Percentiles rank a stretch among this genome's conserved stretches.
Conservation (phyloP, 2,797 vertebrate species). For the Gobio occitaniae region DNA sequence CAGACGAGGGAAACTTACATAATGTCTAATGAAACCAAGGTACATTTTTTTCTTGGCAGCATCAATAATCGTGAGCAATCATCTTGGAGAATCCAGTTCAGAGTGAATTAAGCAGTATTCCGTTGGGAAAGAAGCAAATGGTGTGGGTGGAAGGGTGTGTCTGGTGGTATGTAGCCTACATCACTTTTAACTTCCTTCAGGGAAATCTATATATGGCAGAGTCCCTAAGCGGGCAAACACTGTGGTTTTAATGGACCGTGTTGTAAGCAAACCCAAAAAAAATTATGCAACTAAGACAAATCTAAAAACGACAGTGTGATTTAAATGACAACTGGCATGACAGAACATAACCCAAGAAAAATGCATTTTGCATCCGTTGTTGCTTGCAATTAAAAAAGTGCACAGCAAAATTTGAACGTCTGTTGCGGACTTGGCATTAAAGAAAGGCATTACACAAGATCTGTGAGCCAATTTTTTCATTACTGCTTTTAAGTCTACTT, state of each 20-base stretch:
- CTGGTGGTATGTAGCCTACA: constrained; percentile 38
- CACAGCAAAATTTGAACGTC: not conserved
- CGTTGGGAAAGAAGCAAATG: constrained; percentile 9
- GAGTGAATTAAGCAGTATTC: constrained; percentile 1
- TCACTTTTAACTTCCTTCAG: constrained; percentile 57
- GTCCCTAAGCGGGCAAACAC: constrained; percentile 37
- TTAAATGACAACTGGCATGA: not conserved
- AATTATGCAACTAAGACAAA: not conserved
- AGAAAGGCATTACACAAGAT: constrained; percentile 23
- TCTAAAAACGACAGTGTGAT: constrained; percentile 14
- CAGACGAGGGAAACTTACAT: not conserved
- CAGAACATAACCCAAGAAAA: not conserved
- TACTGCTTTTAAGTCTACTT: constrained; percentile 11
- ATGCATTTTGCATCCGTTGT: not conserved
- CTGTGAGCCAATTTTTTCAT: constrained; percentile 24
- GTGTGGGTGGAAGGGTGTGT: constrained; percentile 58
- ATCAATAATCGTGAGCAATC: not conserved
- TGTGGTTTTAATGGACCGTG: constrained; percentile 45
- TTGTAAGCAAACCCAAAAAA: constrained; percentile 26
- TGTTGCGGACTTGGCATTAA: constrained; percentile 1
- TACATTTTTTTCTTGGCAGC: not conserved
- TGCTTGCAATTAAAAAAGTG: constrained; percentile 7
- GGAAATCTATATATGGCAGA: constrained; percentile 49
- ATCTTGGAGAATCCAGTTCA: constrained; percentile 11
- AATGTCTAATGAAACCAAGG: not conserved